Evolutionary conservation across 2,113 vertebrate species (phyloP).

Genomic region (Heloderma charlesbogerti): DNA sequence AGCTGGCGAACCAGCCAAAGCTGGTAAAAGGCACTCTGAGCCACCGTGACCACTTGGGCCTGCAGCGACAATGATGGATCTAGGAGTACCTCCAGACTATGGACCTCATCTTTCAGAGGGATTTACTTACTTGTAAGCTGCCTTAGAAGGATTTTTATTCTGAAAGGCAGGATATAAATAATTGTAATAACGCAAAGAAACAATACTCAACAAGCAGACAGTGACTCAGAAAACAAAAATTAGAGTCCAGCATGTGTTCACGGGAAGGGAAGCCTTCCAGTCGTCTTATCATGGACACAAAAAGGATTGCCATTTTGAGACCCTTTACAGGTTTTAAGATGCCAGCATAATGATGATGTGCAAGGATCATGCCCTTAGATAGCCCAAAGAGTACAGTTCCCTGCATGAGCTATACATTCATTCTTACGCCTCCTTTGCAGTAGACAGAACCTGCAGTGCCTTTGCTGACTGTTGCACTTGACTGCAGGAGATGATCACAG

Average conservation of each 20-base stretch:
- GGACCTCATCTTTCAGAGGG: too few species aligned
- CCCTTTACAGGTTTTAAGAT: conserved; percentile 23
- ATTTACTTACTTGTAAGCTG: too few species aligned
- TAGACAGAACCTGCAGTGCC: conserved; percentile 25
- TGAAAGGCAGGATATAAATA: too few species aligned
- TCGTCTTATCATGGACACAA: conserved; percentile 18
- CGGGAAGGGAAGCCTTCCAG: fast-evolving
- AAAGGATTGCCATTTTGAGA: background rate
- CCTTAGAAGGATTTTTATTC: too few species aligned
- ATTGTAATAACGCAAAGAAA: too few species aligned
- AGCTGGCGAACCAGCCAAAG: too few species aligned
- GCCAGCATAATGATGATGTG: background rate
- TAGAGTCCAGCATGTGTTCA: too few species aligned
- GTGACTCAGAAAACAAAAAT: background rate
- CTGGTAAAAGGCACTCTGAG: too few species aligned
- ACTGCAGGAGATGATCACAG: conserved; percentile 45
- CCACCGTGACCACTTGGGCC: too few species aligned
- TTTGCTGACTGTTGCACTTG: conserved; percentile 19
- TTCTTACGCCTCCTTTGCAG: conserved; percentile 33
- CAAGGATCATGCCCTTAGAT: background rate
- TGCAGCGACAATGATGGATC: too few species aligned
- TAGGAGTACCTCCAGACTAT: too few species aligned
- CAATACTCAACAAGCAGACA: too few species aligned
- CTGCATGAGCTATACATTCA: conserved; percentile 6
- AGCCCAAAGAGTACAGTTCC: conserved; percentile 17